Conservation (phyloP, 1,140 invertebrate genomes). For the Drosophila simulans region DNA sequence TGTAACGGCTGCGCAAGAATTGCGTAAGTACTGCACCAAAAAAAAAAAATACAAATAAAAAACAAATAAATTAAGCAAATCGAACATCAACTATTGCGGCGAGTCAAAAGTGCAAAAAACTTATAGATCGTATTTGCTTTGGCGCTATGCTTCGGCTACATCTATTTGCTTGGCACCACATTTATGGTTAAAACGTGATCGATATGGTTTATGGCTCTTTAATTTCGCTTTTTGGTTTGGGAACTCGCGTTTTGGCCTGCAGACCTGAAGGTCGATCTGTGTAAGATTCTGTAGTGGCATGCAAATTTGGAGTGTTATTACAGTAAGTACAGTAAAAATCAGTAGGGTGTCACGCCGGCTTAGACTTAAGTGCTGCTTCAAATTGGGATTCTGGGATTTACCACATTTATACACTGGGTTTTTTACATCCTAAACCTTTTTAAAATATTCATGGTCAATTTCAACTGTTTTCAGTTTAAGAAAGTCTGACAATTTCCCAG, state of each 20-base stretch:
- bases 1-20: slow-evolving; percentile 74
- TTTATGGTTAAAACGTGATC: slow-evolving; percentile 77
- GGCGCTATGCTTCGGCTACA: slow-evolving; percentile 19
- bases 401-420: too few relatives aligned
- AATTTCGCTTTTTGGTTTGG: slow-evolving; percentile 24
- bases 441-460: too few relatives aligned
- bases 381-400: neutral
- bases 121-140: slow-evolving; percentile 49
- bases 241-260: slow-evolving; percentile 26
- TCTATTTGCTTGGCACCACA: slow-evolving; percentile 26
- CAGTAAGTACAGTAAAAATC: slow-evolving; percentile 21
- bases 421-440: too few relatives aligned
- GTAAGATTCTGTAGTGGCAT: slow-evolving; percentile 57
- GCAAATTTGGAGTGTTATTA: slow-evolving; percentile 21
- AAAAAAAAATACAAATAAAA: slow-evolving; percentile 20
- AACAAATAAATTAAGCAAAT: slow-evolving; percentile 9
- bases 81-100: slow-evolving; percentile 7
- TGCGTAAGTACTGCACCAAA: slow-evolving; percentile 80
- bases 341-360: neutral
- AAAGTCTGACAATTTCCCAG: too few relatives aligned
- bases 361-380: neutral
- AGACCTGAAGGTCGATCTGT: slow-evolving; percentile 47
- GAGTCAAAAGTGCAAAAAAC: slow-evolving; percentile 30
- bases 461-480: too few relatives aligned
- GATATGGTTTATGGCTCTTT: slow-evolving; percentile 54